Evolutionary conservation across 2,797 vertebrate species (phyloP).

Genomic region (Mormyrus proboscirostris): DNA sequence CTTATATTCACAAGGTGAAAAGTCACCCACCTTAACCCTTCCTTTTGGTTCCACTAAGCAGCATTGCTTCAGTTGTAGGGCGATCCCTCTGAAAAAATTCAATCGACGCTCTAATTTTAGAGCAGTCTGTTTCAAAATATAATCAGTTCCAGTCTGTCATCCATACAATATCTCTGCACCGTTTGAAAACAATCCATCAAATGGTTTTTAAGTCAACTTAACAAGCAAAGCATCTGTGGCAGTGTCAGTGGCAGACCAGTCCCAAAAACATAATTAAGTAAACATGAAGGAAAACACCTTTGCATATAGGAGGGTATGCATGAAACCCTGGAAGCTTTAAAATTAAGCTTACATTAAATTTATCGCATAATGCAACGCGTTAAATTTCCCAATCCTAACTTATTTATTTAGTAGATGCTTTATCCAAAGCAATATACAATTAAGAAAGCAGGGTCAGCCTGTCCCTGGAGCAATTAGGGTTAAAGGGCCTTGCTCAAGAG

Average conservation of each 20-base stretch:
- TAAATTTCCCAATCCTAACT: not conserved
- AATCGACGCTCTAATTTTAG: not conserved
- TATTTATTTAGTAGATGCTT: not conserved
- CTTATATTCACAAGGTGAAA: not conserved
- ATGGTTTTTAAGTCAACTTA: not conserved
- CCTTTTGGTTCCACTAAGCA: not conserved
- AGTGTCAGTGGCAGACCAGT: not conserved
- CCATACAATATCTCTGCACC: not conserved
- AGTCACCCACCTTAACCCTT: not conserved
- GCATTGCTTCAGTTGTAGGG: not conserved
- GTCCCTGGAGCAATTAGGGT: not conserved
- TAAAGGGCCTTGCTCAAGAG: not conserved
- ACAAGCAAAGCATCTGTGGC: not conserved
- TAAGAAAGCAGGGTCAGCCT: not conserved
- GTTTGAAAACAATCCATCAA: not conserved
- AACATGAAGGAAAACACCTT: not conserved
- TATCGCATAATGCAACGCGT: not conserved
- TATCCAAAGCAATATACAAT: not conserved
- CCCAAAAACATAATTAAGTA: not conserved
- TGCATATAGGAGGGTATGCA: not conserved
- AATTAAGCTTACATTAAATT: not conserved
- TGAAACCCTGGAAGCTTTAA: not conserved
- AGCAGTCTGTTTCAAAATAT: not conserved
- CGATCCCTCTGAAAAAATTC: not conserved
- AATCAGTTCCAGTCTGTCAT: not conserved